A percentile compares a stretch with the other conserved stretches of the same genome.
Conservation (phyloP, 2,888 invertebrate genomes). For the Thumatha senex region DNA sequence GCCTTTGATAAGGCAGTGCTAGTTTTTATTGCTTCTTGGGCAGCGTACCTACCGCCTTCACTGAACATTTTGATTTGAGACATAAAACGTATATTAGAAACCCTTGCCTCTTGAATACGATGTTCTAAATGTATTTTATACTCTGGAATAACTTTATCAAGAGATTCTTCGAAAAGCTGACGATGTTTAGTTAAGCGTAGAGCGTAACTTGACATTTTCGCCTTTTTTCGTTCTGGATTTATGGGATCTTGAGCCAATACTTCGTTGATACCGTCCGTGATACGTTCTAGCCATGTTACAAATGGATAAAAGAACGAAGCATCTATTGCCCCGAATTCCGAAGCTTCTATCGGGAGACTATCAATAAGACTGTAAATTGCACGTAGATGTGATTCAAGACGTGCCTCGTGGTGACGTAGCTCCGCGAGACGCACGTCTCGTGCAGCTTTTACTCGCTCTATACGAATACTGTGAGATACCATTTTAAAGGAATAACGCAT, state of each 20-base stretch:
- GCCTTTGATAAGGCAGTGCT: conserved; percentile 46
- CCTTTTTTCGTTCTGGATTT: conserved; percentile 49
- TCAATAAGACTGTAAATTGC: conserved; percentile 55
- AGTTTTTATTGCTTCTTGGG: conserved; percentile 54
- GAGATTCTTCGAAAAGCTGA: conserved; percentile 55
- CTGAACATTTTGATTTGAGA: conserved; percentile 53
- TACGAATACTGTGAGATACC: conserved; percentile 59
- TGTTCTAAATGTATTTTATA: conserved; percentile 49
- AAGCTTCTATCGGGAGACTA: conserved; percentile 46
- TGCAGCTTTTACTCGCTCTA: conserved; percentile 58
- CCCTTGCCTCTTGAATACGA: conserved; percentile 61
- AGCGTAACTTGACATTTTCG: conserved; percentile 65
- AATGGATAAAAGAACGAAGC: conserved; percentile 59
- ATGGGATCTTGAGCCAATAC: conserved; percentile 37
- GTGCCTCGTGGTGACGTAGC: conserved; percentile 54
- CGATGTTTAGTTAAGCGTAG: conserved; percentile 56
- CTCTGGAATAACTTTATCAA: conserved; percentile 42
- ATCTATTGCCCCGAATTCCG: conserved; percentile 50
- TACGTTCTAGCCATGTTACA: conserved; percentile 46
- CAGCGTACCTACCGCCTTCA: conserved; percentile 62
- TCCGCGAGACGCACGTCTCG: conserved; percentile 53
- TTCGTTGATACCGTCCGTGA: conserved; percentile 47
- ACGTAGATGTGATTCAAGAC: conserved; percentile 59
- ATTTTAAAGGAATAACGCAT: conserved; percentile 64
- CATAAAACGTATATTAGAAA: conserved; percentile 62